These are phyloP conservation scores for Oceanodroma tethys DNA, from an alignment of 2,113 vertebrate genomes.

Conservation along the genomic window DNA sequence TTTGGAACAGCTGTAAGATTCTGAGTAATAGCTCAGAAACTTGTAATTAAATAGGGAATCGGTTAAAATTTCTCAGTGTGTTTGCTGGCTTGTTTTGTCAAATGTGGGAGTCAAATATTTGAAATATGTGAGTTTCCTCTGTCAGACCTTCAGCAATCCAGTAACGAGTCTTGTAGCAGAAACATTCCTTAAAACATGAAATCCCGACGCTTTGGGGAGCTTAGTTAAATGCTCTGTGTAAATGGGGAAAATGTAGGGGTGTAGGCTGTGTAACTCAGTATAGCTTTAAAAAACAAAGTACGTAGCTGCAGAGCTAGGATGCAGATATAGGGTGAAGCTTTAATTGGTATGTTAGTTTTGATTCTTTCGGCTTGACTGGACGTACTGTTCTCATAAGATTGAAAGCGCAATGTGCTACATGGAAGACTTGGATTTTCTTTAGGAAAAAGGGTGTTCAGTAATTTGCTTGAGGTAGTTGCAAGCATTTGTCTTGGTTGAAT, in stretches of 20 bases:
- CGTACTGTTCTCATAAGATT: neutral
- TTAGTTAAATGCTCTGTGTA: neutral
- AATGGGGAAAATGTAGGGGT: neutral
- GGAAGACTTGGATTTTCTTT: neutral
- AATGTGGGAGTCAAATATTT: too few species aligned
- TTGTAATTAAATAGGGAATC: neutral
- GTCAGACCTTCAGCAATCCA: neutral
- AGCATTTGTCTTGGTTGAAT: slow-evolving; percentile 8
- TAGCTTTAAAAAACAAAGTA: neutral
- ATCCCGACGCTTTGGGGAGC: accelerated
- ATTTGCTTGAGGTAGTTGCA: slow-evolving; percentile 2
- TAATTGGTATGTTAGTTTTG: neutral
- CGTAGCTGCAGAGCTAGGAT: neutral
- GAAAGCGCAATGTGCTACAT: neutral
- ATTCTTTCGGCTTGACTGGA: neutral
- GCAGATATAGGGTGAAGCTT: neutral
- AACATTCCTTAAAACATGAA: neutral
- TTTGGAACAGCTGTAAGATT: neutral
- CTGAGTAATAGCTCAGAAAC: neutral
- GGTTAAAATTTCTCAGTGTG: neutral
- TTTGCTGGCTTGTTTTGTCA: neutral
- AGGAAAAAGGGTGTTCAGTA: neutral
- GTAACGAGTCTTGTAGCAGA: neutral
- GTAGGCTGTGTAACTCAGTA: accelerated
- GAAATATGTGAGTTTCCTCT: neutral